These are phyloP conservation scores for Noctua janthina DNA, from an alignment of 2,888 invertebrate genomes.

Conservation along the genomic window DNA sequence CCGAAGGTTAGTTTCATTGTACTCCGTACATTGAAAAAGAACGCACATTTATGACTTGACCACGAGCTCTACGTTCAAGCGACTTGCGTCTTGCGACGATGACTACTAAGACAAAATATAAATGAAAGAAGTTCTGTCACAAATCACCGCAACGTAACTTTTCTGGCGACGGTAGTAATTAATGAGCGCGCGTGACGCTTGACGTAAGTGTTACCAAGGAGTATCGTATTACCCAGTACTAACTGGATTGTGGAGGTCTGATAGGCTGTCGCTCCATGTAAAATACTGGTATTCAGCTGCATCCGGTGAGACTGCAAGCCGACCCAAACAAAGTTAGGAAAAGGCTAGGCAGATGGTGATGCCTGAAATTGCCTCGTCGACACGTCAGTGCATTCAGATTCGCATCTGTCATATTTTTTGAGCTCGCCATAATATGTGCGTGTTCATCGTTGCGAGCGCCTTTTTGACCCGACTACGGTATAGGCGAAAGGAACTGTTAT, in stretches of 20 bases:
- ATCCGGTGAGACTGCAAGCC: neutral
- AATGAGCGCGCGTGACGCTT: too few relatives aligned
- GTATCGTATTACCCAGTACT: too few relatives aligned
- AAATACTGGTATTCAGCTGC: neutral
- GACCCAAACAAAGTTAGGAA: neutral
- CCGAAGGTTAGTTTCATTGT: conserved; percentile 6
- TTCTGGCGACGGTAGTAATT: too few relatives aligned
- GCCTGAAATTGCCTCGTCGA: neutral
- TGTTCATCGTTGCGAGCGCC: neutral
- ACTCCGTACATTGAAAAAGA: neutral
- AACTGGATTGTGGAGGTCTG: too few relatives aligned
- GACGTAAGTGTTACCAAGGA: too few relatives aligned
- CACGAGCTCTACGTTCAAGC: neutral
- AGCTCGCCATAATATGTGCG: neutral
- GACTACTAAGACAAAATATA: neutral
- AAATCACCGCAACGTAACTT: neutral
- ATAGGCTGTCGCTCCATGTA: too few relatives aligned
- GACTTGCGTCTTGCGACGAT: neutral
- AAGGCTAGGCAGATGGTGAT: neutral
- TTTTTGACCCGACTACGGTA: neutral
- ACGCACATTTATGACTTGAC: neutral
- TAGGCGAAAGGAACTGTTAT: neutral
- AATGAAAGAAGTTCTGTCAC: neutral
- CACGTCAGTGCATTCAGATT: neutral
- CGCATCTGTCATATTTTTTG: neutral